Base-by-base conservation (phyloP, 2,888 invertebrate species). In the Hedychridium roseum region DNA sequence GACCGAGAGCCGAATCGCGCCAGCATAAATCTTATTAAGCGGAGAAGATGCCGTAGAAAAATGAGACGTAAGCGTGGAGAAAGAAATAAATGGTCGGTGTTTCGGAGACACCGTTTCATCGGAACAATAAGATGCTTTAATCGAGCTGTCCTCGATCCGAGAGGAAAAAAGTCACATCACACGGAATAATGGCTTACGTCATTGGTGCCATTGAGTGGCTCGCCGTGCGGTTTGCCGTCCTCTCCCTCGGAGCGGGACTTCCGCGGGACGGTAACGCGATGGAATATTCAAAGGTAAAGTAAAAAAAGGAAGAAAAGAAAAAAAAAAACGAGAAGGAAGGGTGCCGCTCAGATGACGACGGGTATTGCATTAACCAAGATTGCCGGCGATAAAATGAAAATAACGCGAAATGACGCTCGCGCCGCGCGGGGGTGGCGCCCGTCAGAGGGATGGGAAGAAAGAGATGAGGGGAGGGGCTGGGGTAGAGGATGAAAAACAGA, bases 301-400 rank as follows among this genome's bases (percentile, higher is more conserved):
- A 73, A 75, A 71, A 36, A 53, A 72, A 62, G 65, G 40, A 30
- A 43, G 35, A 34, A 28, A 18, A 20, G n/a, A 36, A 53, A 72
- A 62, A 64, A 38, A 30, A 43, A 32, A 34, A 28, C 15, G 23
- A 41, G 36, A 20, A 34, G n/a, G 35, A 40, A 26, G 41, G 43
- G 28, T 34, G 48, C 41, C 50, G 40, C 38, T 42, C 40, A 44
- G 50, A 39, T 38, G 48, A 40, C 47, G 49, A 51, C 45, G 54
- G 66, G 68, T 71, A 74, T 74, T 72, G 72, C 75, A 75, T 77
- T 76, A 76, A 74, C 73, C 71, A 76, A 76, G 76, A 76, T 78
- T 76, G 74, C 78, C 67, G 74, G 71, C 73, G 76, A 76, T 75
- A 76, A 77, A 77, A 76, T 74, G 76, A 74, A 76, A 74, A 74